Base-by-base conservation (phyloP, 37 sponge, comb jelly and placozoan genomes). In the Eunapius fragilis region DNA sequence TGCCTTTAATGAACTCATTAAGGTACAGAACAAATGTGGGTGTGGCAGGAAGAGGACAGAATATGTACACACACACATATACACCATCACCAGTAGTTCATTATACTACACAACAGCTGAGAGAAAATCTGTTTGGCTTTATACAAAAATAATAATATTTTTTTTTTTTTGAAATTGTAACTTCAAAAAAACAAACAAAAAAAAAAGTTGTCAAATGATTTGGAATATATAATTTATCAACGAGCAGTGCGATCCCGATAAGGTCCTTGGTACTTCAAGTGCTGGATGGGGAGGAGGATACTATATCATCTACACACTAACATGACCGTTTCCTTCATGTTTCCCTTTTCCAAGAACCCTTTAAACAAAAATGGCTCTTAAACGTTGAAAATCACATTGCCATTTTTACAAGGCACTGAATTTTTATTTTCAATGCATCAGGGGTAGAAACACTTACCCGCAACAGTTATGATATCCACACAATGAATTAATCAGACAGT, bases 211-310 rank as follows among this genome's bases (percentile, higher is more conserved):
- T 58, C 58, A 58, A 58, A 58, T 58, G 58, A 58, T 58, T 58
- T 58, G 41, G 41, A 9, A 41, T 41, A 41, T 58, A 13, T 12
- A 58, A 58, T 58, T 4, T 58, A 10, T 58, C 17, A 58, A 58
- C 58, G 58, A 58, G 17, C 58, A 2, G 58, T 58, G 58, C 58
- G 58, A 17, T 58, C 85, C 23, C 84, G 80, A 58, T 90, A 90
- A 35, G 90, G 90, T 28, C 90, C 90, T 67, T 90, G 90, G 34
- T 84, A 90, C 71, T 90, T 90, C 75, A 90, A 34, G 69, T 90
- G 86, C 90, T 90, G 48, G 28, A 67, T 74, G 67, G 25, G 80
- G 38, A 74, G 35, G 33, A 74, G 50, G 75, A 25, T n/a, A n/a
- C n/a, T n/a, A n/a, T n/a, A n/a, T n/a, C n/a, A n/a, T n/a, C n/a